Evolutionary conservation across 1,140 invertebrate genomes (phyloP).

Genomic region (Megalonaias nervosa): DNA sequence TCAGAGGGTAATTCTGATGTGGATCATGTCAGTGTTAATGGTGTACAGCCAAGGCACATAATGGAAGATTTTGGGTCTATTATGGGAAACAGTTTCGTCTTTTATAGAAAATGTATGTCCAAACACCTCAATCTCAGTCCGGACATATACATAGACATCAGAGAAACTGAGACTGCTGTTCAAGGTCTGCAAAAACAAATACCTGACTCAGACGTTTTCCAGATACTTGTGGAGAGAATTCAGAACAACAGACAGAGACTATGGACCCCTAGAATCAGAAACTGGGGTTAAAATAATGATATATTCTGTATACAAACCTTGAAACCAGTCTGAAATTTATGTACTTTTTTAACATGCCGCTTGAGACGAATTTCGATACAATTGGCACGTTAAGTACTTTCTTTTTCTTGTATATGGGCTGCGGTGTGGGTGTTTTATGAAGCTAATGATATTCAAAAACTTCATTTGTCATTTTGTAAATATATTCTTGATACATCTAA

Average conservation of each 20-base stretch:
- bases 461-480: too few species aligned
- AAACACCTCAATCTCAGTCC: constrained; percentile 51
- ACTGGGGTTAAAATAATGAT: background rate
- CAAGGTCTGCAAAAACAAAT: too few species aligned
- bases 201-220: constrained; percentile 9
- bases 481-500: too few species aligned
- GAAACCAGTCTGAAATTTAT: too few species aligned
- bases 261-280: constrained; percentile 27
- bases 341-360: too few species aligned
- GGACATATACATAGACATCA: constrained; percentile 43
- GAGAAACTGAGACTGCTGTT: constrained; percentile 4
- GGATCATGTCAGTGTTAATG: constrained; percentile 47
- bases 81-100: constrained; percentile 43
- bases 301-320: background rate
- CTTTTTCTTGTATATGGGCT: too few species aligned
- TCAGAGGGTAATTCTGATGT: constrained; percentile 52
- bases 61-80: constrained; percentile 39
- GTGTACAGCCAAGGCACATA: constrained; percentile 32
- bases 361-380: too few species aligned
- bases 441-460: too few species aligned
- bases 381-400: too few species aligned
- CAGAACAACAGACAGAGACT: constrained; percentile 27
- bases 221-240: constrained; percentile 27
- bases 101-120: constrained; percentile 54
- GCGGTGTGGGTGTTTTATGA: too few species aligned